Base-by-base conservation (phyloP, 2,888 invertebrate species). In the Acronicta alni region DNA sequence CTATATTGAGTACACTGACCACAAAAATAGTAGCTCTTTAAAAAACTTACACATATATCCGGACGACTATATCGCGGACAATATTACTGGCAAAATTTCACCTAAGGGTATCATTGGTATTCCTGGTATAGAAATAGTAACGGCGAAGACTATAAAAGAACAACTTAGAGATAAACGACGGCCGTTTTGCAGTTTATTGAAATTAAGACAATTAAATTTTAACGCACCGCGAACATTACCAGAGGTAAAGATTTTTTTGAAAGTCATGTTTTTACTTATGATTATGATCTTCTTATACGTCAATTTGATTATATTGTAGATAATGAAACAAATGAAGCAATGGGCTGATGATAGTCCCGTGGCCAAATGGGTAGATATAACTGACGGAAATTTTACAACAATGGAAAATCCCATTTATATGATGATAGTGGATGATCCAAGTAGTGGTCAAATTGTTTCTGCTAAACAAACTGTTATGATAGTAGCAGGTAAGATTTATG, bases 321-420 rank as follows among this genome's bases (percentile, higher is more conserved):
- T 94, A 78, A 79, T 84, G 30, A 47, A 68, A 17, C 91, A 93
- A 68, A 68, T 94, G 58, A 91, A 87, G 71, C 75, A 83, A 30
- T 94, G 93, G 93, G 87, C 89, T 37, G 90, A 90, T 38, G 79
- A 79, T 1, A 94, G 94, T 69, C 93, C 93, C 2, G 59, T 93
- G 9, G 91, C 86, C 10, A 91, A 90, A 79, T 87, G 85, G 86
- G 65, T 88, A 15, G 93, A 94, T 58, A 89, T 94, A 48, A 93
- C 92, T 0, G 69, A 82, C 37, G 90, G 91, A 17, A 93, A 93
- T 69, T 86, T 82, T 12, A 94, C 94, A 7, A 78, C 84, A 2
- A 92, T 94, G 93, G 92, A 93, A 72, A 92, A 93, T 75, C 91
- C 93, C 17, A 92, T 94, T 63, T 85, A 92, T 58, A 88, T 94